phyloP scores from a whole-genome alignment of 2,797 vertebrate species.

The Naso thynnoides region DNA sequence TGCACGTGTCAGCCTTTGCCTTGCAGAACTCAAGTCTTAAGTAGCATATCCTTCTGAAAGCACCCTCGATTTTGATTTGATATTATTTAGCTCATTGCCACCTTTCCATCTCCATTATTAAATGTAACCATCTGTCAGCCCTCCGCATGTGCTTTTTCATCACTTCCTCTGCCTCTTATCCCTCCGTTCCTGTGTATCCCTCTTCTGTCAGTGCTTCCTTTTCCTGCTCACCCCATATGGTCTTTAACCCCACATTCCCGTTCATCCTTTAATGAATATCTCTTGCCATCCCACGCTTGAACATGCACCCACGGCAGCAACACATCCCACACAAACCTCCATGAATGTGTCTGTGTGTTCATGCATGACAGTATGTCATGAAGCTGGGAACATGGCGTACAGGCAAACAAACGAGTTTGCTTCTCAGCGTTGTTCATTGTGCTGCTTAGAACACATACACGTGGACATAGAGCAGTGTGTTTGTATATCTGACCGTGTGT shows the following conservation, averaged over 20 bases:
- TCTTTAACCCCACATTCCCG: constrained; percentile 72
- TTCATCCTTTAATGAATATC: constrained; percentile 70
- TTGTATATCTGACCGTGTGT: background rate
- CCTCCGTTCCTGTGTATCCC: constrained; percentile 42
- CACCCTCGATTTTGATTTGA: constrained; percentile 45
- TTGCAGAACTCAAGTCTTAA: constrained; percentile 23
- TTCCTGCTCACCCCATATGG: constrained; percentile 77
- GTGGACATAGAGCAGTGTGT: constrained; percentile 24
- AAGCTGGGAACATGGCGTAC: constrained; percentile 36
- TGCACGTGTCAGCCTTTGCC: constrained; percentile 15
- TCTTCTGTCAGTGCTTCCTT: constrained; percentile 58
- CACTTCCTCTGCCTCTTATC: constrained; percentile 47
- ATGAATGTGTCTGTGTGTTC: constrained; percentile 41
- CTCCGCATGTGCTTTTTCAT: constrained; percentile 13
- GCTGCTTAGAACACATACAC: constrained; percentile 18
- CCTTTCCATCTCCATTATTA: constrained; percentile 64
- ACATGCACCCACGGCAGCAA: constrained; percentile 52
- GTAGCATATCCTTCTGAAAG: constrained; percentile 43
- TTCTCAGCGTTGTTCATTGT: constrained; percentile 16
- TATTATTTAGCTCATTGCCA: constrained; percentile 56
- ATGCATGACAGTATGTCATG: constrained; percentile 21
- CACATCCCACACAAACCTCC: constrained; percentile 74
- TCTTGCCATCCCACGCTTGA: constrained; percentile 68
- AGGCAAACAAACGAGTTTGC: constrained; percentile 26
- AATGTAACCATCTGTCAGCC: constrained; percentile 69